Base-by-base conservation (phyloP, 2,113 vertebrate species). In the Aspidoscelis tigris region DNA sequence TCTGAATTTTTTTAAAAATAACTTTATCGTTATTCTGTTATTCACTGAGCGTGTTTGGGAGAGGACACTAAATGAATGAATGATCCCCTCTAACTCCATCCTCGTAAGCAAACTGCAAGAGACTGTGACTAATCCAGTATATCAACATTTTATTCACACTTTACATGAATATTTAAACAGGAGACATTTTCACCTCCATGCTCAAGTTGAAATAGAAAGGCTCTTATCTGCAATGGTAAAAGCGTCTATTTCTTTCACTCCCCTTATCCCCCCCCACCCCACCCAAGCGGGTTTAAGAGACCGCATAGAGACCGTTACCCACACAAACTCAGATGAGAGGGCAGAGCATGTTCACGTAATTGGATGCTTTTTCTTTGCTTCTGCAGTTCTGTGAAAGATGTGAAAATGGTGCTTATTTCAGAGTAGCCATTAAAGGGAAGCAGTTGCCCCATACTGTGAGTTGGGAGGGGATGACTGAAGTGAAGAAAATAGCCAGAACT, bases 401-500 rank as follows among this genome's bases (percentile, higher is more conserved):
- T 92, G 95, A 95, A 96, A 96, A 96, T 95, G 58, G 95, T 94
- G 93, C 94, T 93, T 96, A 95, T 92, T 95, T 94, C 95, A 96
- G 95, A 94, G 95, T 95, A 92, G 93, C 96, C 96, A 96, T 97
- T 97, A 97, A 97, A 95, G 95, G 95, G 95, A 95, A 95, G 95
- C 94, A 92, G 93, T 93, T 97, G 97, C 96, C 95, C 95, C 97
- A 96, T 95, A 96, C 96, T 96, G 97, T 96, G 97, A 96, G 21
- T 95, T 96, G 76, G 68, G 94, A 91, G 26, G 66, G 22, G 61
- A 39, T 20, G 43, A 24, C 7, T 66, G 58, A 96, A 95, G 95
- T 92, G 92, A 96, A 96, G 96, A 96, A 96, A 97, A 96, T 96
- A 95, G 96, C 96, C 96, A 96, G 96, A 95, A 97, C 96, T 96